These are phyloP conservation scores for Neoseiulus cucumeris DNA, from an alignment of 1,140 invertebrate species.

Conservation along the genomic window DNA sequence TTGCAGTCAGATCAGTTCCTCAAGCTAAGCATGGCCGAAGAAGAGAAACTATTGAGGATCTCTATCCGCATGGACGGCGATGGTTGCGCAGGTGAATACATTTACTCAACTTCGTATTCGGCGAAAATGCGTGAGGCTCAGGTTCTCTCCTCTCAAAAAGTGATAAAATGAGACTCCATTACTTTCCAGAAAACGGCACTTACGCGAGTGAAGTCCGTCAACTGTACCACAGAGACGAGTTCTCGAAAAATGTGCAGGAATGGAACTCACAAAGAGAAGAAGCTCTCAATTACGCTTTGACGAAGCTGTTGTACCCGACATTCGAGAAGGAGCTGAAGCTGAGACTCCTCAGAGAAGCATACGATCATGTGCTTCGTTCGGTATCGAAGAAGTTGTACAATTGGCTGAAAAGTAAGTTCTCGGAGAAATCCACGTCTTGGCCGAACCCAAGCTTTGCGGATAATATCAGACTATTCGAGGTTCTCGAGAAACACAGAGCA, in stretches of 20 bases:
- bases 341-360: slow-evolving; percentile 61
- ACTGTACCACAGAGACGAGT: slow-evolving; percentile 80
- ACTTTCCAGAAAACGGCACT: slow-evolving; percentile 24
- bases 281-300: slow-evolving; percentile 68
- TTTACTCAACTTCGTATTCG: no score
- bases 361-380: slow-evolving; percentile 57
- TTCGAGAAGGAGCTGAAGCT: slow-evolving; percentile 65
- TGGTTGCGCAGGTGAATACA: slow-evolving; percentile 21
- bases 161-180: no score
- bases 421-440: neutral
- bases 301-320: slow-evolving; percentile 67
- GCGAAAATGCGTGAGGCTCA: no score
- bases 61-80: slow-evolving; percentile 27
- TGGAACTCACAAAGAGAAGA: slow-evolving; percentile 79
- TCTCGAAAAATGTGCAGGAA: slow-evolving; percentile 79
- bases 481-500: neutral
- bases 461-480: neutral
- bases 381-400: slow-evolving; percentile 13
- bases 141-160: no score
- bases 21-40: slow-evolving; percentile 40
- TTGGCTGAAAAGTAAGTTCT: slow-evolving; percentile 18
- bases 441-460: neutral
- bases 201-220: slow-evolving; percentile 82
- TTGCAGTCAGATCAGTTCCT: slow-evolving; percentile 75
- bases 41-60: slow-evolving; percentile 19